Base-by-base conservation (phyloP, 2,113 vertebrate genomes). In the Anser cygnoides region DNA sequence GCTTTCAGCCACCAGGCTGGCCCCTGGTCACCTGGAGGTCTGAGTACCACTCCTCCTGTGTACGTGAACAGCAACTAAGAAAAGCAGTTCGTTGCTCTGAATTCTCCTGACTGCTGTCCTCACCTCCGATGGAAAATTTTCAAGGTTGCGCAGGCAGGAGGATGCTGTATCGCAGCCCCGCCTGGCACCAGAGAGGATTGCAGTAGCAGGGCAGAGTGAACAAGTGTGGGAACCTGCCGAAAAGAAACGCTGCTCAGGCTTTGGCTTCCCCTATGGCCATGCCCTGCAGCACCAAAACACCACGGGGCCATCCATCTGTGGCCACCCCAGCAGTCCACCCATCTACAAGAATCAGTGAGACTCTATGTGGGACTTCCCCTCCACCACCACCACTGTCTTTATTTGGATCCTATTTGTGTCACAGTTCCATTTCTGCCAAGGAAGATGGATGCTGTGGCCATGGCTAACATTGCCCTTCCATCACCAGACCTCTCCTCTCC, bases 51-150 rank as follows among this genome's bases (percentile, higher is more conserved):
- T 78, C 28, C 11, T 13, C 13, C 11, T 44, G 37, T 4, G 4
- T 33, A 67, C 0, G 1, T 55, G 71, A 71, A 90, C 72, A 78
- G 74, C 61, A 75, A 28, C 43, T 41, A 37, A 67, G 71, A 78
- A 70, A 87, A 94, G 41, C 61, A 78, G 29, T 29, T 75, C 22
- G 11, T 41, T 82, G 61, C 26, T 92, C 82, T 90, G 71, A 83
- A 61, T 90, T 88, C 35, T 25, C 10, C n/a, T 31, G 61, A 67
- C 28, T 59, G 62, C 46, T 63, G 19, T 50, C 31, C 46, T 87
- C 31, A 26, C 10, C 6, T 33, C 62, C 26, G 29, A 72, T 57
- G 89, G 91, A 93, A 95, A 90, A 82, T 88, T 94, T 94, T 94
- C 89, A 92, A 92, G 94, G 82, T 22, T 67, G 19, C 44, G 31